Conservation (phyloP, 2,888 invertebrate species). For the Amphipyra berbera region DNA sequence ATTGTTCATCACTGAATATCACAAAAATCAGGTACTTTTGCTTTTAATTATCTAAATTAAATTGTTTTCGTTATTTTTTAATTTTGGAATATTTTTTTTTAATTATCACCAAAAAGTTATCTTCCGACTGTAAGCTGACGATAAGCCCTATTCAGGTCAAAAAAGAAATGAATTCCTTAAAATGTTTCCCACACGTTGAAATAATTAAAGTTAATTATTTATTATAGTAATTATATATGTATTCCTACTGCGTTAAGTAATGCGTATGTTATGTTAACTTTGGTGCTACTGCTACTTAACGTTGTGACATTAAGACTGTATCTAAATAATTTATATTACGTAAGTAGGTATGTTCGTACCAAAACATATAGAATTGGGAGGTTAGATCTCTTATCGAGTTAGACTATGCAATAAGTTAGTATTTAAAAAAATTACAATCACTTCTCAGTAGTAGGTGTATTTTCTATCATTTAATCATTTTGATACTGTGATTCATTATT, state of each 20-base stretch:
- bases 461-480: not conserved
- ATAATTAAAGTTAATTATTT: not conserved
- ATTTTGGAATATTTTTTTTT: not conserved
- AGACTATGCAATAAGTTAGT: slow-evolving; percentile 24
- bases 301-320: slow-evolving; percentile 80
- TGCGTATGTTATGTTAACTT: slow-evolving; percentile 18
- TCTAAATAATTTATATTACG: slow-evolving; percentile 44
- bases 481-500: too few species aligned
- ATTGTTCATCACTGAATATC: not conserved
- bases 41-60: not conserved
- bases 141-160: slow-evolving; percentile 3
- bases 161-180: not conserved
- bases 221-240: slow-evolving; percentile 5
- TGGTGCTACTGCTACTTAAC: slow-evolving; percentile 66
- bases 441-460: not conserved
- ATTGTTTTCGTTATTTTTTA: not conserved
- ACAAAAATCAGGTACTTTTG: not conserved
- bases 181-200: not conserved
- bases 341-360: slow-evolving; percentile 55
- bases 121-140: not conserved
- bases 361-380: slow-evolving; percentile 53
- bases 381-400: slow-evolving; percentile 62
- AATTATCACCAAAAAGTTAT: not conserved
- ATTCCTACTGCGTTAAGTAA: slow-evolving; percentile 28
- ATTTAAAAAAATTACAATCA: not conserved